A percentile compares a stretch with the other conserved stretches of the same genome.
These are phyloP conservation scores for Enteromius fasciolatus DNA, from an alignment of 2,797 vertebrate genomes.

Conservation along the genomic window DNA sequence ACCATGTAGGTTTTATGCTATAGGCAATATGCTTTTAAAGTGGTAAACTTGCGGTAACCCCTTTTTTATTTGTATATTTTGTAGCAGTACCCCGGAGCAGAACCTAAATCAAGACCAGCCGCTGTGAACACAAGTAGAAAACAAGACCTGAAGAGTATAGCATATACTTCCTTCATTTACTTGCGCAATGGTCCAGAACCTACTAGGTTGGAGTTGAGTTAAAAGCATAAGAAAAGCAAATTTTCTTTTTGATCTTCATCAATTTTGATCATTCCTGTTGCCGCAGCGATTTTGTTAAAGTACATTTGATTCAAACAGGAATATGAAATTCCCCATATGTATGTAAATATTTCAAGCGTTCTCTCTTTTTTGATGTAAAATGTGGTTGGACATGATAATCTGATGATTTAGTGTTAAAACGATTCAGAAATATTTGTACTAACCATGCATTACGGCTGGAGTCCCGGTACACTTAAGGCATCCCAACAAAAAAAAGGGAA, in stretches of 20 bases:
- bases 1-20: constrained; percentile 65
- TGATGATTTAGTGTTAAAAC: background rate
- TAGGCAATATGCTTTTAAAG: no score
- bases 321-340: constrained; percentile 28
- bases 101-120: constrained; percentile 42
- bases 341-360: constrained; percentile 38
- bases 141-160: constrained; percentile 30
- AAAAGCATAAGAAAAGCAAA: constrained; percentile 22
- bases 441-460: background rate
- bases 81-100: constrained; percentile 65
- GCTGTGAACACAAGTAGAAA: constrained; percentile 52
- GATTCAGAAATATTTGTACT: background rate
- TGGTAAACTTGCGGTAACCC: constrained; percentile 1
- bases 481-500: background rate
- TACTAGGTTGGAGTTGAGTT: constrained; percentile 16
- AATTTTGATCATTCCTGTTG: constrained; percentile 17
- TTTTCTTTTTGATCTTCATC: no score
- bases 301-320: constrained; percentile 20
- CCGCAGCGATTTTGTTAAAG: constrained; percentile 26
- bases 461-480: background rate
- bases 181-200: constrained; percentile 19
- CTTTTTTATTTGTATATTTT: constrained; percentile 31
- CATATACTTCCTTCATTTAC: constrained; percentile 22
- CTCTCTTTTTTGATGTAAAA: constrained; percentile 8
- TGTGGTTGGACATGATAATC: constrained; percentile 1